Conservation (phyloP, 64 coral and sea anemone species). For the Stichodactyla helianthus region DNA sequence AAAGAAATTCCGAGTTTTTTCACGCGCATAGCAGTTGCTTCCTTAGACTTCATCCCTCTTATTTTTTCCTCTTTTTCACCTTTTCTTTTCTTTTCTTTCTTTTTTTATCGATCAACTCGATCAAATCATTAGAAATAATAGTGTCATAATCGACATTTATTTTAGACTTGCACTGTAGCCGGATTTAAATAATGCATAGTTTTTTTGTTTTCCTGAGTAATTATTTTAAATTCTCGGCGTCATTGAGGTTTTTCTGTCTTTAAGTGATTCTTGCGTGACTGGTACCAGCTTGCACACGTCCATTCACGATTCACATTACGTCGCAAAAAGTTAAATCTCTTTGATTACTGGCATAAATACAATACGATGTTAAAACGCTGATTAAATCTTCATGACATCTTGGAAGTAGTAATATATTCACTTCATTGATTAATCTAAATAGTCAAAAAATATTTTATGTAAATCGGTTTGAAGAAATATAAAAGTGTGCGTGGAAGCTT, state of each 20-base stretch:
- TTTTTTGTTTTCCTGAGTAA: neutral
- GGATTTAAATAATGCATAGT: constrained; percentile 7
- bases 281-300: neutral
- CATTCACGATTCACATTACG: neutral
- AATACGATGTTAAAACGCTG: neutral
- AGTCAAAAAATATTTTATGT: neutral
- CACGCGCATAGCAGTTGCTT: no score
- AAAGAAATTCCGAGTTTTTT: no score
- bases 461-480: neutral
- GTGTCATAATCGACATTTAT: neutral
- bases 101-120: neutral
- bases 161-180: neutral
- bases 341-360: neutral
- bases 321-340: neutral
- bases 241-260: neutral
- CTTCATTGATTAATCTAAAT: neutral
- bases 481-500: neutral
- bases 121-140: neutral
- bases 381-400: neutral
- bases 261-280: neutral
- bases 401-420: neutral
- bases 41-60: no score
- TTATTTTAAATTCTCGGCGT: neutral
- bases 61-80: neutral
- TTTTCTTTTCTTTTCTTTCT: neutral